A percentile compares a stretch with the other conserved stretches of the same genome.
Evolutionary conservation across 2,113 vertebrate genomes (phyloP).

Genomic region (Cynocephalus volans): DNA sequence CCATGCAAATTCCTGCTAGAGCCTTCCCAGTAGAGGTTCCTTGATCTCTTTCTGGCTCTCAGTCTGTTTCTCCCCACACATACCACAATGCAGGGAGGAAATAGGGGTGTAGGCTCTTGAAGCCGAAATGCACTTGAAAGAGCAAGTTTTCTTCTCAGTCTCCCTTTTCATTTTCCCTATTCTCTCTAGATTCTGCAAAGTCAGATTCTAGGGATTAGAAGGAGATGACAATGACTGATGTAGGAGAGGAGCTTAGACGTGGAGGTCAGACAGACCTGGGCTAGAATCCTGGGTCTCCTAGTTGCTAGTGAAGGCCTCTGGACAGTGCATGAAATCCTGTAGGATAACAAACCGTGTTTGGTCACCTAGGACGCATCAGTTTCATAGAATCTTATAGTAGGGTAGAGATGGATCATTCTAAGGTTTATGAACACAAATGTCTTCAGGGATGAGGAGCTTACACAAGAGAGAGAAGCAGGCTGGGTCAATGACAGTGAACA

Average conservation of each 20-base stretch:
- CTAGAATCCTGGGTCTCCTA: neutral
- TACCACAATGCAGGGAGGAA: too few relatives aligned
- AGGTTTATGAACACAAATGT: neutral
- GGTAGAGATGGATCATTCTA: neutral
- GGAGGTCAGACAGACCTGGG: neutral
- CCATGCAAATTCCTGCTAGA: neutral
- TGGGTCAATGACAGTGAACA: too few relatives aligned
- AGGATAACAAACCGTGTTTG: neutral
- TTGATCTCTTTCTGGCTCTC: neutral
- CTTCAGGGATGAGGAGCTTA: neutral
- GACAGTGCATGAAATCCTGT: neutral
- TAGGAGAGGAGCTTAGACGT: neutral
- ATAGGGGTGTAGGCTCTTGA: neutral
- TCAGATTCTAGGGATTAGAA: neutral
- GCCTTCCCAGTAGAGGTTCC: neutral
- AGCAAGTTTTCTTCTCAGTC: neutral
- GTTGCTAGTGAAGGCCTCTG: neutral
- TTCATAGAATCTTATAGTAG: neutral
- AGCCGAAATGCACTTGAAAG: neutral
- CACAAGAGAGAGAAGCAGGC: fast-evolving
- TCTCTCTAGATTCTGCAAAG: neutral
- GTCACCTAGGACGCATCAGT: neutral
- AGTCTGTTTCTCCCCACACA: neutral
- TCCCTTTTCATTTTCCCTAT: neutral
- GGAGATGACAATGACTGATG: neutral